Percentiles rank a stretch among this genome's conserved stretches.
Evolutionary conservation across 1,140 invertebrate genomes (phyloP).

Genomic region (Daktulosphaira vitifoliae): DNA sequence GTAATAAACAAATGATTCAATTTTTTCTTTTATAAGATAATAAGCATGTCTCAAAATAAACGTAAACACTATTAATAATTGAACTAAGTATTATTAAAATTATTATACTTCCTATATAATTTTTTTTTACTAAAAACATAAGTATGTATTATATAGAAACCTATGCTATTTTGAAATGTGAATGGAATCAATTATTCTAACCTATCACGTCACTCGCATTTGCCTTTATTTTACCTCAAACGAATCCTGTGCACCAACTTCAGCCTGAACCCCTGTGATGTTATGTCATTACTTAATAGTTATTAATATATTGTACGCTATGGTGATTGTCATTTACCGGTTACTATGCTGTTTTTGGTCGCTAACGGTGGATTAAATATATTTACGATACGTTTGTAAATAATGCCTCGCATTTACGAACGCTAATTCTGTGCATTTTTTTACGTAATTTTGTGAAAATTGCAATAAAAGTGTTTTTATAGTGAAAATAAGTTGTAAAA

Average conservation of each 20-base stretch:
- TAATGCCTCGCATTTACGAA: slow-evolving; percentile 32
- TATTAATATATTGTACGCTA: slow-evolving; percentile 13
- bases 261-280: slow-evolving; percentile 24
- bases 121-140: neutral
- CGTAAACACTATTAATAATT: no score
- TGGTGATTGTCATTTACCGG: slow-evolving; percentile 30
- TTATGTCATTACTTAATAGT: slow-evolving; percentile 16
- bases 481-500: slow-evolving; percentile 12
- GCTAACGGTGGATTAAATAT: slow-evolving; percentile 27
- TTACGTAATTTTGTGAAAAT: slow-evolving; percentile 23
- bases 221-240: slow-evolving; percentile 5
- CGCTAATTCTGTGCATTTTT: slow-evolving; percentile 21
- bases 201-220: slow-evolving; percentile 27
- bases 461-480: slow-evolving; percentile 28
- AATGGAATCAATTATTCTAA: slow-evolving; percentile 29
- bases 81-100: no score
- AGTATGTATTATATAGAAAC: slow-evolving; percentile 4
- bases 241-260: slow-evolving; percentile 17
- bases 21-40: no score
- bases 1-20: no score
- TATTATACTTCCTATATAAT: no score
- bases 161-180: no score
- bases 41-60: no score
- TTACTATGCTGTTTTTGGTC: slow-evolving; percentile 29
- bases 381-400: neutral